Base-by-base conservation (phyloP, 1,140 invertebrate species). In the Drosophila arizonae region DNA sequence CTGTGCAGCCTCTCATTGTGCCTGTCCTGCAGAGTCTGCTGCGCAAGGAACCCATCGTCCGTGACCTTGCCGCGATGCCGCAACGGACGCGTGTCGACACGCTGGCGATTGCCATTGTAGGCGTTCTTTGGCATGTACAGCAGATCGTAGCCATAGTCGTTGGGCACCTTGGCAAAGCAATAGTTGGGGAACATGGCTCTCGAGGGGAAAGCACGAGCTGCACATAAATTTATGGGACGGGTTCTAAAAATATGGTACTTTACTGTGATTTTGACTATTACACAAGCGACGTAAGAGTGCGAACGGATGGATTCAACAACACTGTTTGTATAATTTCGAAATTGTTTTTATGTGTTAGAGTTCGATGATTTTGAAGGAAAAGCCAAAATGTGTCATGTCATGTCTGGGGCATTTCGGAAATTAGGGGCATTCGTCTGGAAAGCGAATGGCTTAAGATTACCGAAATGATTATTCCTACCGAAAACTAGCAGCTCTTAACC, bases 121-220 rank as follows among this genome's bases (percentile, higher is more conserved):
- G 3, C 15, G 0, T 46, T 66, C 39, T 61, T 72, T 0, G 62
- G 50, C 26, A 15, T 13, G 11, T 57, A 76, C n/a, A 62, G 1
- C 4, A 82, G 51, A 15, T 82, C 62, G n/a, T 68, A 81, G 39
- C 58, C 79, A 11, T 28, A 51, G 3, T 76, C 54, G 13, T 63
- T 55, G 48, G 45, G n/a, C 39, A 55, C 46, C 51, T 76, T 82
- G 5, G 52, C 72, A 43, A 87, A 87, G 68, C 79, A 78, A 48
- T 73, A 87, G 71, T 86, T 86, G 77, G 82, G 82, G 71, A 76
- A 81, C 82, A 86, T 84, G 41, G 48, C 41, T 74, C 10, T 78
- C 46, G 45, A 70, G 60, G 55, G 39, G 36, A 50, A 48, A 48
- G 58, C 62, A 39, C 17, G 48, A 65, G 28, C 4, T 67, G 43